Evolutionary conservation across 2,888 invertebrate genomes (phyloP), one percentile per base, ranked within the genome.

Genomic region (Morpho helenor): DNA sequence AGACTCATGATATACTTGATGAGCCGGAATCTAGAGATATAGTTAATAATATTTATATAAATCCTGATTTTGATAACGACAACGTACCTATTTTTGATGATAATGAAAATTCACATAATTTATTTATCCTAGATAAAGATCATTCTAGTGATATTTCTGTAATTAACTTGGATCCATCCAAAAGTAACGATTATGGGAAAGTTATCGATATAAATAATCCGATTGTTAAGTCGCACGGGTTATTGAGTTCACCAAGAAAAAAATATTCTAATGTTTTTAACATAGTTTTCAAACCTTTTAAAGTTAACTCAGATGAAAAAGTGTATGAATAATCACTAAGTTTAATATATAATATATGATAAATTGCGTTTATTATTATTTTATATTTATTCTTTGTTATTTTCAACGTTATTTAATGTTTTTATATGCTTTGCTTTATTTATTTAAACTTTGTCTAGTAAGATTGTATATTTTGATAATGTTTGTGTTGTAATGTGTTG

Each of bases 261-360:
- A 62, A 57, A 22, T 58, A 56, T 52, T 66, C 66, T 9, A 66
- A 68, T 44, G 63, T 75, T 7, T 74, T 71, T 47, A 75, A 76
- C 61, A 68, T 66, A 53, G 56, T 72, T 52, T 62, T 71, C 23
- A 64, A 66, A 48, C 65, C 68, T 48, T 63, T 66, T 49, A 63
- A 63, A 61, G 56, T 60, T 49, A 62, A 53, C 44, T 47, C 47
- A 22, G 66, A 69, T 0, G 64, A 70, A 49, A 69, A 62, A 64
- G 60, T 76, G 6, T 75, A 74, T 45, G 72, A 74, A 65, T 75
- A 68, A 66, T 49, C 61, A 52, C 8, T 10, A 49, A 10, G 4
- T n/a, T 3, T n/a, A 5, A 7, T n/a, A n/a, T n/a, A n/a, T n/a
- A n/a, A n/a, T n/a, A n/a, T n/a, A n/a, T 8, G 16, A 10, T 31